Percentiles rank a stretch among this genome's conserved stretches.
Evolutionary conservation across 2,113 vertebrate species (phyloP).

Genomic region (Syngnathus typhle): DNA sequence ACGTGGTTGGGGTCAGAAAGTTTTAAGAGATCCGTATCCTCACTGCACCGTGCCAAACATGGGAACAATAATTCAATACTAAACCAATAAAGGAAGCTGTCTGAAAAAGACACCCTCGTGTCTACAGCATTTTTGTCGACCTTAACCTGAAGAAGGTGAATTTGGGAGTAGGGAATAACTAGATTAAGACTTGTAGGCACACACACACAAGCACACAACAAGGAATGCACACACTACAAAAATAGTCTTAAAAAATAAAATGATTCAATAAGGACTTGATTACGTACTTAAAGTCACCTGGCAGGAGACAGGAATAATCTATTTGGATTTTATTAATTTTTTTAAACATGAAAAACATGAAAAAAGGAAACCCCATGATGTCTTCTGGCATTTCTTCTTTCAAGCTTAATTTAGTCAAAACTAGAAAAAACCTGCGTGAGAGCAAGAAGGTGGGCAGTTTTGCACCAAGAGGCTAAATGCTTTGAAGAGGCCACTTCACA

Average conservation of each 20-base stretch:
- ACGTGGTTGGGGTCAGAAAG: neutral
- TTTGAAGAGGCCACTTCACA: constrained; percentile 20
- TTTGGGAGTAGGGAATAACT: neutral
- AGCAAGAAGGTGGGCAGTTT: too few relatives aligned
- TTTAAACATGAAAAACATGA: neutral
- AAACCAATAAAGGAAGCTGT: neutral
- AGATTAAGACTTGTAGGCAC: neutral
- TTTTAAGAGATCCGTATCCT: neutral
- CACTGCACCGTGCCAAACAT: neutral
- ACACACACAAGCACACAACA: neutral
- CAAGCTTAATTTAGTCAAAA: neutral
- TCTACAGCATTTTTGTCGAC: neutral
- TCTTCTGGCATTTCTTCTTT: neutral
- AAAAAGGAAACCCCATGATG: neutral
- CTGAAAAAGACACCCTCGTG: neutral
- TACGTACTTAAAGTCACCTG: neutral
- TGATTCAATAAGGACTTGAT: neutral
- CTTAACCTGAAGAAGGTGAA: neutral
- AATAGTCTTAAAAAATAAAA: neutral
- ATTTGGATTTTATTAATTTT: neutral
- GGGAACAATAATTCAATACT: neutral
- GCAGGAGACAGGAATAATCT: neutral
- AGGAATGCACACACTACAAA: neutral
- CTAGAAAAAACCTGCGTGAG: neutral
- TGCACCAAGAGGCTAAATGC: neutral